A percentile compares a stretch with the other conserved stretches of the same genome.
phyloP scores from a whole-genome alignment of 2,888 invertebrate species.

The Pediacus dermestoides region DNA sequence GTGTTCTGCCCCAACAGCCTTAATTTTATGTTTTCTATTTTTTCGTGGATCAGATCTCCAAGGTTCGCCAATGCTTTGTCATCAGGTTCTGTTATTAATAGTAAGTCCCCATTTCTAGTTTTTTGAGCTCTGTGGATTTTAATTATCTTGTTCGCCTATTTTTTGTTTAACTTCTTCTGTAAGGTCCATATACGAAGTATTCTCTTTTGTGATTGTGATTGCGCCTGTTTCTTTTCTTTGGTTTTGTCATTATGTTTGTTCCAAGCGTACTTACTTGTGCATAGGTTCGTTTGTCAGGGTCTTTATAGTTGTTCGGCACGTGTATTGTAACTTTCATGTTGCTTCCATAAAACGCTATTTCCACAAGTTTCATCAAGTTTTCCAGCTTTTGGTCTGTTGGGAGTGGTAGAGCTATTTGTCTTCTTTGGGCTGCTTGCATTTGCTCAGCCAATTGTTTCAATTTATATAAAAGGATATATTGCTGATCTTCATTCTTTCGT shows the following conservation, averaged over 20 bases:
- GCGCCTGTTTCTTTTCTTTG: slow-evolving; percentile 1
- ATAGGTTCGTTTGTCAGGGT: not conserved
- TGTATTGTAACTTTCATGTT: too few species aligned
- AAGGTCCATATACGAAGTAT: not conserved
- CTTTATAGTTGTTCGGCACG: not conserved
- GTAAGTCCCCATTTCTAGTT: too few species aligned
- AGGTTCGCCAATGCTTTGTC: not conserved
- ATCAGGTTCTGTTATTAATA: not conserved
- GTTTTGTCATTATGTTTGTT: not conserved
- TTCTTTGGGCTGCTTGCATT: slow-evolving; percentile 1
- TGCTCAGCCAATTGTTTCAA: too few species aligned
- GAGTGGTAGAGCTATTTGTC: not conserved
- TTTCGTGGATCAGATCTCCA: not conserved
- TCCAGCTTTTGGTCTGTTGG: not conserved
- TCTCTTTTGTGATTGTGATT: not conserved
- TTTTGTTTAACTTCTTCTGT: slow-evolving; percentile 1
- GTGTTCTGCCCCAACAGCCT: too few species aligned
- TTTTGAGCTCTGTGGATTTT: too few species aligned
- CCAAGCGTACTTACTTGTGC: too few species aligned
- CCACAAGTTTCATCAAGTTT: not conserved
- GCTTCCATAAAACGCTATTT: too few species aligned
- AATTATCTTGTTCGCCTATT: too few species aligned
- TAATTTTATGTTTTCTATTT: not conserved
- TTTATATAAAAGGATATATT: too few species aligned
- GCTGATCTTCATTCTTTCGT: too few species aligned